Evolutionary conservation across 2,888 invertebrate species (phyloP).

Genomic region (Drosophila prostipennis): DNA sequence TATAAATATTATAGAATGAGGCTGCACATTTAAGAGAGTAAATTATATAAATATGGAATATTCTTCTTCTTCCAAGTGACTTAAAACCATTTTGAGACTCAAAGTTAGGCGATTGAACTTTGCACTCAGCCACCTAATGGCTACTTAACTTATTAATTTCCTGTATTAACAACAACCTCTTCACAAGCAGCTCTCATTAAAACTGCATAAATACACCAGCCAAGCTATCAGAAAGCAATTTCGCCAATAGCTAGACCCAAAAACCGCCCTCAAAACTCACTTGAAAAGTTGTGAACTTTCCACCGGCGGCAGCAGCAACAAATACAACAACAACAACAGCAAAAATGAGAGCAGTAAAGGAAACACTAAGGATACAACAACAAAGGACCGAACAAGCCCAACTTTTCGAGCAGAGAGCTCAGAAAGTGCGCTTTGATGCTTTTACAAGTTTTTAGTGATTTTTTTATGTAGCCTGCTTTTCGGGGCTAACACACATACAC

Average conservation of each 20-base stretch:
- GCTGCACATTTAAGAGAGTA: background rate
- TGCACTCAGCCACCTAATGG: constrained; percentile 59
- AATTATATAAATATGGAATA: background rate
- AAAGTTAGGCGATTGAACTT: constrained; percentile 48
- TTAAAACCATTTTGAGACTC: background rate
- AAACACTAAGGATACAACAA: constrained; percentile 34
- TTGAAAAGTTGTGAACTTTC: constrained; percentile 60
- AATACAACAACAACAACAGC: constrained; percentile 16
- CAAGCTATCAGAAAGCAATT: constrained; percentile 55
- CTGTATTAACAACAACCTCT: constrained; percentile 59
- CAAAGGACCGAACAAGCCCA: constrained; percentile 21
- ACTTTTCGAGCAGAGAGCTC: constrained; percentile 29
- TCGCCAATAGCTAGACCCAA: constrained; percentile 49
- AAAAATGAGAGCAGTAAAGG: constrained; percentile 15
- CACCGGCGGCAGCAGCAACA: no score
- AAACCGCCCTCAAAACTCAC: constrained; percentile 48
- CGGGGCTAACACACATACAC: constrained; percentile 16
- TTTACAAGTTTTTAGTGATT: constrained; percentile 59
- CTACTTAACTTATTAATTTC: constrained; percentile 74
- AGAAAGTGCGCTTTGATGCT: constrained; percentile 61
- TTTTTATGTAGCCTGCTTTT: constrained; percentile 37
- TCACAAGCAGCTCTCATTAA: constrained; percentile 65
- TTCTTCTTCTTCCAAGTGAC: background rate
- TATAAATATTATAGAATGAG: background rate
- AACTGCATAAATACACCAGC: constrained; percentile 56